Evolutionary conservation across 2,888 invertebrate genomes (phyloP), one percentile per base, ranked within the genome.

Genomic region (Caenorhabditis japonica): DNA sequence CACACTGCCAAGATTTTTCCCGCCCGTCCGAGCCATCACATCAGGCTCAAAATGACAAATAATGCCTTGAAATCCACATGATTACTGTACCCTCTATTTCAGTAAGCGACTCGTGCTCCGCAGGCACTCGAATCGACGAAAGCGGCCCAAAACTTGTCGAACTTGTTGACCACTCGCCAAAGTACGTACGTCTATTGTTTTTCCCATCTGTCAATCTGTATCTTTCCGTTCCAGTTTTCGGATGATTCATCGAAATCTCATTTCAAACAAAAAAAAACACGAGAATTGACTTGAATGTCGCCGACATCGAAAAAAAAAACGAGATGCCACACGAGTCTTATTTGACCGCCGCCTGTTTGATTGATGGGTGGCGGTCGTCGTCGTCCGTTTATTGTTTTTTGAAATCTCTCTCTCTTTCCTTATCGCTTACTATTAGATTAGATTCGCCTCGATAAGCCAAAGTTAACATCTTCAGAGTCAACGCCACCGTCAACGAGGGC

Each of bases 21-120:
- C n/a, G n/a, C n/a, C n/a, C n/a, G n/a, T n/a, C n/a, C n/a, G n/a
- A n/a, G n/a, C n/a, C n/a, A n/a, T n/a, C n/a, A n/a, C n/a, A n/a
- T n/a, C n/a, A n/a, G n/a, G 12, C 30, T 7, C 17, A 47, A 25
- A 43, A 21, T 4, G 43, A 43, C 19, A 41, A 13, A 43, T 43
- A n/a, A n/a, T n/a, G n/a, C n/a, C n/a, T n/a, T n/a, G n/a, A n/a
- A n/a, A 41, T 13, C 7, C 15, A 7, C 5, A 15, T 51, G 13
- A 21, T 15, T 17, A 34, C 19, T 8, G 33, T 53, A 30, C 13
- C 10, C 17, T 27, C 7, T 27, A 25, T 23, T 76, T 58, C 78
- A 58, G 78, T 84, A 15, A 85, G 85, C 53, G 84, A 84, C 56
- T 73, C 81, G 1, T 78, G 73, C n/a, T 66, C 49, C 21, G 59